Evolutionary conservation across 2,888 invertebrate genomes (phyloP), one percentile per base, ranked within the genome.

Genomic region (Anthrax anthrax): DNA sequence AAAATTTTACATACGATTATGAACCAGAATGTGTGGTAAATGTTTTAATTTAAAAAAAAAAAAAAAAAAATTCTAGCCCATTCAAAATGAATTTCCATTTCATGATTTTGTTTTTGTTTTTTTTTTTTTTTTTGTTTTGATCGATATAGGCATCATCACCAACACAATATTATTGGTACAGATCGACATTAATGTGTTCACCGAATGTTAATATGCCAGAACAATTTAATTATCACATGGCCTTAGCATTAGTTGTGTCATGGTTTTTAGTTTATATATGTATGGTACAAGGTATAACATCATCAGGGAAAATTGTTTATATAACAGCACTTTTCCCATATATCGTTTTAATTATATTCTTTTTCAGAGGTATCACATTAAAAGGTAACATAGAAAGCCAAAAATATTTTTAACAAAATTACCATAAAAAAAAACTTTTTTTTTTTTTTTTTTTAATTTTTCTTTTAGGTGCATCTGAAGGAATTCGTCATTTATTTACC

Each of bases 301-400:
- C 92, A 6, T 94, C 94, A 0, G 92, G 94, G 46, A 94, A 95
- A 74, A 92, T 94, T 42, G 92, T 94, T 51, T 95, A 94, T 63
- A 84, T 96, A 48, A 96, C 95, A 3, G 94, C 96, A 1, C 92
- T 92, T 0, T 96, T 96, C 65, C 96, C 96, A 0, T 96, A 96
- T 68, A 77, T 94, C 44, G 95, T 96, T 16, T 76, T 95, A 6
- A 86, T 95, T 4, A 89, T 95, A 54, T 96, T 96, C 72, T 94
- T 96, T 74, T 88, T 92, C 56, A 81, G 95, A 43, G 95, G 94
- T 10, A 84, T 95, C 14, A 90, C 91, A 1, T 66, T 94, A 18
- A 86, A 83, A 57, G 94, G 92, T 47, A 83, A 27, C 9, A 27
- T 27, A n/a, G n/a, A n/a, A n/a, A n/a, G n/a, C n/a, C n/a, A n/a